Evolutionary conservation across 2,113 vertebrate genomes (phyloP).

Genomic region (Mola mola): DNA sequence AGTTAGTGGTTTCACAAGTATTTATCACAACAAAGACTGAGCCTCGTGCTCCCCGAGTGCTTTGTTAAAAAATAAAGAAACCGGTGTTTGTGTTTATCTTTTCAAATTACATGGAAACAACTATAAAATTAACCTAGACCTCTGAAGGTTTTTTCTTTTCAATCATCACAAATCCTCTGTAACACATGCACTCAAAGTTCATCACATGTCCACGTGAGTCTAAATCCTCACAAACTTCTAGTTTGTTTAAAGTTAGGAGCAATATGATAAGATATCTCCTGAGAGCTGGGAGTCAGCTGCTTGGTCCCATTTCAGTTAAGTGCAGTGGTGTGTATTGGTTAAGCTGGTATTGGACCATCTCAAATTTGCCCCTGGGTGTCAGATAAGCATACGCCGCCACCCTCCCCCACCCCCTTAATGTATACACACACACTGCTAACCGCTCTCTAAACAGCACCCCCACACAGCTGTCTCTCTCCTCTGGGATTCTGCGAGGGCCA

Average conservation of each 20-base stretch:
- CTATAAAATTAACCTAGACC: slow-evolving; percentile 57
- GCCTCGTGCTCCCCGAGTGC: slow-evolving; percentile 25
- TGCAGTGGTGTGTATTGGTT: slow-evolving; percentile 70
- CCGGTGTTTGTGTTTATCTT: slow-evolving; percentile 64
- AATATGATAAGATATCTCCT: slow-evolving; percentile 67
- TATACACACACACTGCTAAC: slow-evolving; percentile 19
- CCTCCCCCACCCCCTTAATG: slow-evolving; percentile 2
- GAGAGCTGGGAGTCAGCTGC: slow-evolving; percentile 64
- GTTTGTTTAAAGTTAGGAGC: slow-evolving; percentile 65
- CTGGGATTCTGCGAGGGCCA: slow-evolving; percentile 69
- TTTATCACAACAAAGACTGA: slow-evolving; percentile 65
- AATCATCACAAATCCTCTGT: slow-evolving; percentile 52
- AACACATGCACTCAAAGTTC: slow-evolving; percentile 36
- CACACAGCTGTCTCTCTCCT: slow-evolving; percentile 71
- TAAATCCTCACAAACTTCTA: slow-evolving; percentile 64
- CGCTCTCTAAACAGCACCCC: slow-evolving; percentile 48
- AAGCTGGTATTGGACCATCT: slow-evolving; percentile 73
- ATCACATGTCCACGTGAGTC: slow-evolving; percentile 44
- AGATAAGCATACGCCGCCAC: slow-evolving; percentile 63
- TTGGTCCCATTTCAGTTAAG: slow-evolving; percentile 55
- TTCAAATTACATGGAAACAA: slow-evolving; percentile 57
- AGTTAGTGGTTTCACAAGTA: slow-evolving; percentile 55
- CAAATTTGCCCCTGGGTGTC: slow-evolving; percentile 75
- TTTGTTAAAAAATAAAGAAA: slow-evolving; percentile 58
- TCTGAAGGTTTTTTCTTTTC: slow-evolving; percentile 37